These are phyloP conservation scores for Chironomus striatipennis DNA, from an alignment of 1,140 invertebrate species.

Conservation along the genomic window DNA sequence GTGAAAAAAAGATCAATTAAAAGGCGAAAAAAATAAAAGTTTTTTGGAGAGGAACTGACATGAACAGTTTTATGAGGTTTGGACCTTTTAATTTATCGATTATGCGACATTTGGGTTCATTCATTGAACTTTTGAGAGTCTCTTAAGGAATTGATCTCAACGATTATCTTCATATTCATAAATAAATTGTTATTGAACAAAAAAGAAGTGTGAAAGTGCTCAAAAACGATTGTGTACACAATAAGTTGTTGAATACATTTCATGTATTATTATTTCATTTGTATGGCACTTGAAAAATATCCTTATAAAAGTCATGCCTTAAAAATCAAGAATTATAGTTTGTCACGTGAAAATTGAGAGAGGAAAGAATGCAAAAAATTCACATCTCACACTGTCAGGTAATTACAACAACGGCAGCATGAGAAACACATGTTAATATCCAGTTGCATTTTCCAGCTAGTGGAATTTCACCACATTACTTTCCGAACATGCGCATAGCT, in stretches of 20 bases:
- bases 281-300: neutral
- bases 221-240: too few species aligned
- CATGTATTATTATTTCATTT: neutral
- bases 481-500: neutral
- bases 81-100: too few species aligned
- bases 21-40: neutral
- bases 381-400: neutral
- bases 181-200: too few species aligned
- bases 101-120: too few species aligned
- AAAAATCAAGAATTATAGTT: neutral
- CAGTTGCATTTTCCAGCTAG: neutral
- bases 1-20: neutral
- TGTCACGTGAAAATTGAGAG: neutral
- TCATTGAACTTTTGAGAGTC: too few species aligned
- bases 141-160: too few species aligned
- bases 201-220: too few species aligned
- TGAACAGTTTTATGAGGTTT: neutral
- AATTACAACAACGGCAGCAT: neutral
- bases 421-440: slow-evolving; percentile 16
- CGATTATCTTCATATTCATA: too few species aligned
- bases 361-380: too few species aligned
- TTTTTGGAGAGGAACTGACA: neutral
- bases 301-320: too few species aligned
- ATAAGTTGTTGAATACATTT: too few species aligned
- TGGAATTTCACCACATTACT: slow-evolving; percentile 16